Percentiles rank a stretch among this genome's conserved stretches.
phyloP scores from a whole-genome alignment of 2,797 vertebrate genomes.

The Cichlasoma orientale region DNA sequence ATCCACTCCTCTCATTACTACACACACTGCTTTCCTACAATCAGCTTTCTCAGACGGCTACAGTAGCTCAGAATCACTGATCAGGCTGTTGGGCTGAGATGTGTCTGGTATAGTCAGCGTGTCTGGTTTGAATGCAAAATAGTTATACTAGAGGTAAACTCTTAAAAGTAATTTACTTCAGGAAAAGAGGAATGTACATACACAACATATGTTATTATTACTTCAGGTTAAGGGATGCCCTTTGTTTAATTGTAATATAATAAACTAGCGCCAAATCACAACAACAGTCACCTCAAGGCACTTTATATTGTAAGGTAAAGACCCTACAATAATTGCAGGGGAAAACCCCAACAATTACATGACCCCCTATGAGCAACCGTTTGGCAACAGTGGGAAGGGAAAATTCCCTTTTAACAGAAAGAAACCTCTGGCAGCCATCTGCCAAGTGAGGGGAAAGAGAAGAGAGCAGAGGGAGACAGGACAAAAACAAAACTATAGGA shows the following conservation, averaged over 20 bases:
- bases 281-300: background rate
- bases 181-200: slow-evolving; percentile 2
- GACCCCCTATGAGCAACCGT: background rate
- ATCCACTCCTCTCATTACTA: slow-evolving; percentile 22
- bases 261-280: background rate
- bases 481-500: background rate
- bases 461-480: background rate
- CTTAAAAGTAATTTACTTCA: background rate
- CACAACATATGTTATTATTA: background rate
- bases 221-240: background rate
- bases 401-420: background rate
- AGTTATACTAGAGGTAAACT: background rate
- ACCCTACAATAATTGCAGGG: too few species aligned
- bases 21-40: slow-evolving; percentile 4
- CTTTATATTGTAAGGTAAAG: too few species aligned
- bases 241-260: background rate
- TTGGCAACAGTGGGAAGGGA: background rate
- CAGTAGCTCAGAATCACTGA: slow-evolving; percentile 23
- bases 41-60: background rate
- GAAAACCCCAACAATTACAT: background rate
- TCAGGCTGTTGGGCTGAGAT: slow-evolving; percentile 23
- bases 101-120: slow-evolving; percentile 39
- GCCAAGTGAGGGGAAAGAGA: background rate
- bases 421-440: background rate
- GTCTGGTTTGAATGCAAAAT: slow-evolving; percentile 49